Evolutionary conservation across 2,113 vertebrate genomes (phyloP).

Genomic region (Gasterosteus nipponicus): DNA sequence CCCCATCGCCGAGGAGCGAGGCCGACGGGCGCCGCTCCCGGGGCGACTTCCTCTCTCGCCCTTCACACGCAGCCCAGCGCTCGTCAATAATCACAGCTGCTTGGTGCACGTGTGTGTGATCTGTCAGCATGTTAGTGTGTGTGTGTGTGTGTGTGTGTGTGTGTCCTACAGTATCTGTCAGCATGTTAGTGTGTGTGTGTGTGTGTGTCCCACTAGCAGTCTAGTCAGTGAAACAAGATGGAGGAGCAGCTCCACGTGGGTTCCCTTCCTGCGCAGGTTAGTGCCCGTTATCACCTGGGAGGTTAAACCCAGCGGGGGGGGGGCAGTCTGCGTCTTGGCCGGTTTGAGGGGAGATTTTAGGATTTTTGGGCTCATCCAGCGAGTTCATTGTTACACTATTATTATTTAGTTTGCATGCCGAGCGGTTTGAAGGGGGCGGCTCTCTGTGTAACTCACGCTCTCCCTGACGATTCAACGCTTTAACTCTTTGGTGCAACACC

Average conservation of each 20-base stretch:
- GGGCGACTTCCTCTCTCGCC: conserved; percentile 34
- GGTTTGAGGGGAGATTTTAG: conserved; percentile 38
- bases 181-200: conserved; percentile 41
- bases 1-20: not conserved
- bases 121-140: not conserved
- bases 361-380: conserved; percentile 50
- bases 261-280: not conserved
- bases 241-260: conserved; percentile 57
- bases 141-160: conserved; percentile 33
- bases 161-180: conserved; percentile 36
- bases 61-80: conserved; percentile 50
- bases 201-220: conserved; percentile 38
- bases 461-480: no score
- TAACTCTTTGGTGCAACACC: no score
- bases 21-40: conserved; percentile 19
- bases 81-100: conserved; percentile 60
- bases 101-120: conserved; percentile 25
- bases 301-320: conserved; percentile 49
- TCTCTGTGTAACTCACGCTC: no score
- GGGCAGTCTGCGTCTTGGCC: conserved; percentile 19
- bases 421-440: conserved; percentile 19
- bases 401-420: conserved; percentile 43
- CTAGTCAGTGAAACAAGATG: conserved; percentile 78
- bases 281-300: conserved; percentile 25
- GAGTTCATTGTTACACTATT: conserved; percentile 45